A percentile compares a stretch with the other conserved stretches of the same genome.
Conservation (phyloP, 1,140 invertebrate genomes). For the Aphelinus atriplicis region DNA sequence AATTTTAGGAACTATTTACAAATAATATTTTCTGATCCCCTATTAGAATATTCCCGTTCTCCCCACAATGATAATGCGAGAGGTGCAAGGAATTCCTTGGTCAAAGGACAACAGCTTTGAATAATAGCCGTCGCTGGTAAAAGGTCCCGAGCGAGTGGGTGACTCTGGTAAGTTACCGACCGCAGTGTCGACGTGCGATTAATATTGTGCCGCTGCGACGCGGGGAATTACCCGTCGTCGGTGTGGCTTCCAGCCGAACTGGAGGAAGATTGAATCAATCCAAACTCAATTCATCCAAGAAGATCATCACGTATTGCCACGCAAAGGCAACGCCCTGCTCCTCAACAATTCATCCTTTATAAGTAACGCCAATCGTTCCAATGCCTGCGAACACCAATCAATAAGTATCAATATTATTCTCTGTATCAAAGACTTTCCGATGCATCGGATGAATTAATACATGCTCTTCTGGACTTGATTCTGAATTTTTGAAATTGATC, state of each 20-base stretch:
- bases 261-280: constrained; percentile 8
- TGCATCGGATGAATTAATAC: too few relatives aligned
- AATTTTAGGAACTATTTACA: too few relatives aligned
- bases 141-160: background rate
- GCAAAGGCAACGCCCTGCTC: constrained; percentile 44
- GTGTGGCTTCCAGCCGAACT: constrained; percentile 2
- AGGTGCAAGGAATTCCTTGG: too few relatives aligned
- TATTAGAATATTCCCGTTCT: too few relatives aligned
- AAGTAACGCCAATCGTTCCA: constrained; percentile 54
- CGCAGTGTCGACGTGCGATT: background rate
- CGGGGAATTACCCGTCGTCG: constrained; percentile 13
- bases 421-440: background rate
- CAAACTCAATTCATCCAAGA: background rate
- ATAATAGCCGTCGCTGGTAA: background rate
- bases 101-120: too few relatives aligned
- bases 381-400: constrained; percentile 49
- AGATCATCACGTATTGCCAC: constrained; percentile 48
- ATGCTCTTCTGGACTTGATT: too few relatives aligned
- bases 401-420: constrained; percentile 6
- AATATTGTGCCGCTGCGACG: too few relatives aligned
- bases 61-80: too few relatives aligned
- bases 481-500: too few relatives aligned
- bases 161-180: constrained; percentile 25
- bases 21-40: too few relatives aligned
- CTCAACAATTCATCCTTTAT: constrained; percentile 52